phyloP scores from a whole-genome alignment of 2,113 vertebrate species.

The Tinamus guttatus region DNA sequence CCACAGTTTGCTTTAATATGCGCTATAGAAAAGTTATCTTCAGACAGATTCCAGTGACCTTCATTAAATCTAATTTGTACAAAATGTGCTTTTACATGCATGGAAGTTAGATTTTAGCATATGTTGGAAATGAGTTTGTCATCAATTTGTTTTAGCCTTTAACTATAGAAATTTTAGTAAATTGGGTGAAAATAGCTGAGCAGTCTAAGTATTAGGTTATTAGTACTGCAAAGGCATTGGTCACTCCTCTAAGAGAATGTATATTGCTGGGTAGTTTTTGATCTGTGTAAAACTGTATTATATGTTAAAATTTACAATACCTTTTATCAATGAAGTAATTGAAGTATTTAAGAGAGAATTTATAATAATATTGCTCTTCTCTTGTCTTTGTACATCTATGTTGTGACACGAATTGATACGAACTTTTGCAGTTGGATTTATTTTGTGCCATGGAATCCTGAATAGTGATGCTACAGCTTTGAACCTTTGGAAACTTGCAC shows the following conservation, averaged over 20 bases:
- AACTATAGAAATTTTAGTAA: not conserved
- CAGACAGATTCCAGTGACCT: not conserved
- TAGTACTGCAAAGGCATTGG: not conserved
- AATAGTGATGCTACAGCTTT: slow-evolving; percentile 93
- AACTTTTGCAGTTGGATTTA: slow-evolving; percentile 90
- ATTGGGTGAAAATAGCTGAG: not conserved
- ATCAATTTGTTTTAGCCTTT: not conserved
- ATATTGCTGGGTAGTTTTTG: not conserved
- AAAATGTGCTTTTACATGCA: not conserved
- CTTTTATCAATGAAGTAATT: not conserved
- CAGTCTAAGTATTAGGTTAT: not conserved
- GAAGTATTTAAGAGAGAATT: not conserved
- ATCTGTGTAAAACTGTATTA: not conserved
- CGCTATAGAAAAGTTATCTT: not conserved
- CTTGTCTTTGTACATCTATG: not conserved
- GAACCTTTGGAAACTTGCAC: slow-evolving; percentile 96
- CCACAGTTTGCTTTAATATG: not conserved
- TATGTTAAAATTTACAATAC: not conserved
- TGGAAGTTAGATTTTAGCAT: not conserved
- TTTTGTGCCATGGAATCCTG: slow-evolving; percentile 93
- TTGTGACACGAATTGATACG: not conserved
- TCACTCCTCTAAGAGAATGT: not conserved
- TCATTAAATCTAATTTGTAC: not conserved
- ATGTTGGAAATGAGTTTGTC: not conserved
- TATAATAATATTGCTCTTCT: not conserved